A percentile compares a stretch with the other conserved stretches of the same genome.
Evolutionary conservation across 2,113 vertebrate genomes (phyloP).

Genomic region (Phaethon lepturus): DNA sequence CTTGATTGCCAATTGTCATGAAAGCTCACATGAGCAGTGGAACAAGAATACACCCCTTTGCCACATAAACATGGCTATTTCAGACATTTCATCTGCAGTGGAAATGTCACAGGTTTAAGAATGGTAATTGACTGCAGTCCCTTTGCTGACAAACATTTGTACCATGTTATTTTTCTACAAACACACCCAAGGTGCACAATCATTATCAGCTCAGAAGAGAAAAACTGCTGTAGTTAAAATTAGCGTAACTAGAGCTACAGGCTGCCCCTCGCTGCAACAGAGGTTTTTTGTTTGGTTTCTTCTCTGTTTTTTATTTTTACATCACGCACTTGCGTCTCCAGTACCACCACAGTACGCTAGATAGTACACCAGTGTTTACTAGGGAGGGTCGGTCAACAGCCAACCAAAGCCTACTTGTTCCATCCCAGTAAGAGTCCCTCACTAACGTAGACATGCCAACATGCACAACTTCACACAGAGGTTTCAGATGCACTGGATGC

Average conservation of each 20-base stretch:
- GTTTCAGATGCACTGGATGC: background rate
- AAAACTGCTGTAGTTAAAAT: background rate
- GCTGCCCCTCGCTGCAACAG: background rate
- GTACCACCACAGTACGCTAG: background rate
- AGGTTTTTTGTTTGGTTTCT: background rate
- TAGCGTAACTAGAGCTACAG: background rate
- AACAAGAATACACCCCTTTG: background rate
- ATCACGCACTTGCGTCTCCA: background rate
- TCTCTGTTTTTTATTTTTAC: background rate
- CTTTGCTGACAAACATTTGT: background rate
- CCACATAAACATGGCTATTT: background rate
- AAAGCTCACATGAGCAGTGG: background rate
- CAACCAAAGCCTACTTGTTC: background rate
- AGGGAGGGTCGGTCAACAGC: background rate
- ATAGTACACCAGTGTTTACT: background rate
- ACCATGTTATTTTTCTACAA: background rate
- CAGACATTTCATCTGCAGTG: background rate
- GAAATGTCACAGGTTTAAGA: background rate
- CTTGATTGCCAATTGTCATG: background rate
- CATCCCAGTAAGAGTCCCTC: background rate
- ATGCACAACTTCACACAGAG: background rate
- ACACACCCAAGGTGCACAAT: background rate
- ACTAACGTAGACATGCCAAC: fast-evolving
- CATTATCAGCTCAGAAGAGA: background rate
- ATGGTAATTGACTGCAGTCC: background rate